These are phyloP conservation scores for Struthidea cinerea DNA, from an alignment of 2,113 vertebrate species.

Conservation along the genomic window DNA sequence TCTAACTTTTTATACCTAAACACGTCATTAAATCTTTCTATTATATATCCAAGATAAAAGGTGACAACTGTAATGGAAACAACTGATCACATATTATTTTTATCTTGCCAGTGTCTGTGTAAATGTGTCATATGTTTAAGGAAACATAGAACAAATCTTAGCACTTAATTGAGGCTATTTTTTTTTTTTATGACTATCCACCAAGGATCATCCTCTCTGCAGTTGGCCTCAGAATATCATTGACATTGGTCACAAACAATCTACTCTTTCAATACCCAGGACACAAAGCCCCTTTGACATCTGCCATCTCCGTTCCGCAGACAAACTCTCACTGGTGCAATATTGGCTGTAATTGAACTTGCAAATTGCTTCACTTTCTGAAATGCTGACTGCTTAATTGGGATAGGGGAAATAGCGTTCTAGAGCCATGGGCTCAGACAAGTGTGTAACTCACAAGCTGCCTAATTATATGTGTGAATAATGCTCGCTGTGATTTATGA, in stretches of 20 bases:
- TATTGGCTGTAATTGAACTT: background rate
- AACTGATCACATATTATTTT: background rate
- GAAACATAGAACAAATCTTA: background rate
- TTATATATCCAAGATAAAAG: background rate
- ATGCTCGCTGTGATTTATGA: background rate
- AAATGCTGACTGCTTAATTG: slow-evolving; percentile 19
- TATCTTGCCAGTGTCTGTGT: background rate
- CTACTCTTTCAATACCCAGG: background rate
- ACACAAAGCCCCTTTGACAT: background rate
- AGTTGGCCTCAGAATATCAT: background rate
- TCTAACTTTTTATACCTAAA: background rate
- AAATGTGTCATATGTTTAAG: background rate
- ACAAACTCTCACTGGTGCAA: background rate
- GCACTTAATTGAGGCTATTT: background rate
- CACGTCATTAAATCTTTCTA: background rate
- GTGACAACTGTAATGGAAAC: background rate
- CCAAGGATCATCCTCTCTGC: background rate
- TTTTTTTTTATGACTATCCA: background rate
- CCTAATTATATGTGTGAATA: background rate
- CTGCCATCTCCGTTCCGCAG: background rate
- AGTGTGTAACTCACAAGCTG: background rate
- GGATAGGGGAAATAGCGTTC: background rate
- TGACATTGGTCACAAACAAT: background rate
- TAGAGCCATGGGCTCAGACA: background rate
- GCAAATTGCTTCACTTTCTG: background rate